phyloP scores from a whole-genome alignment of 1,140 invertebrate genomes.

The Pantala flavescens region DNA sequence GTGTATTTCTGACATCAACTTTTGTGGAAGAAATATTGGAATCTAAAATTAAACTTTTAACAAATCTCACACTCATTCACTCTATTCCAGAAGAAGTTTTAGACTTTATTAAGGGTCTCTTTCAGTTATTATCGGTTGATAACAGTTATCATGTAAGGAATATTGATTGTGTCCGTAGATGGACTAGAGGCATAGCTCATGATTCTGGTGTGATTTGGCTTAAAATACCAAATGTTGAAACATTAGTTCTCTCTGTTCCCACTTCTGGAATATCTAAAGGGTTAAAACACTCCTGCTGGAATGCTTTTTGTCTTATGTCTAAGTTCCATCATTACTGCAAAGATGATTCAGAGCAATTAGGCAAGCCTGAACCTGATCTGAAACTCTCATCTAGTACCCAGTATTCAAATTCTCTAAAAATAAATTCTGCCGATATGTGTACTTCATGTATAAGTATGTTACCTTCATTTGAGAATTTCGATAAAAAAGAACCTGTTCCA shows the following conservation, averaged over 20 bases:
- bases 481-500: not conserved
- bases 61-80: not conserved
- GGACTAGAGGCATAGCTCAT: not conserved
- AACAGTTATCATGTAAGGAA: not conserved
- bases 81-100: not conserved
- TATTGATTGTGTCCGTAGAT: not conserved
- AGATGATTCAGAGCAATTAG: not conserved
- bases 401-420: not conserved
- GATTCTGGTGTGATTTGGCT: not conserved
- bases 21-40: not conserved
- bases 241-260: not conserved
- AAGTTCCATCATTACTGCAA: not conserved
- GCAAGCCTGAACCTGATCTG: not conserved
- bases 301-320: not conserved
- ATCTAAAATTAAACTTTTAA: not conserved
- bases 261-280: not conserved
- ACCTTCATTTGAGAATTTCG: not conserved
- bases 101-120: not conserved
- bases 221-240: not conserved
- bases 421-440: no score
- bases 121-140: not conserved
- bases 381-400: not conserved
- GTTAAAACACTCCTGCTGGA: not conserved
- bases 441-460: not conserved
- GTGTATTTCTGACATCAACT: not conserved